Base-by-base conservation (phyloP, 2,888 invertebrate genomes). In the Ceramica pisi region DNA sequence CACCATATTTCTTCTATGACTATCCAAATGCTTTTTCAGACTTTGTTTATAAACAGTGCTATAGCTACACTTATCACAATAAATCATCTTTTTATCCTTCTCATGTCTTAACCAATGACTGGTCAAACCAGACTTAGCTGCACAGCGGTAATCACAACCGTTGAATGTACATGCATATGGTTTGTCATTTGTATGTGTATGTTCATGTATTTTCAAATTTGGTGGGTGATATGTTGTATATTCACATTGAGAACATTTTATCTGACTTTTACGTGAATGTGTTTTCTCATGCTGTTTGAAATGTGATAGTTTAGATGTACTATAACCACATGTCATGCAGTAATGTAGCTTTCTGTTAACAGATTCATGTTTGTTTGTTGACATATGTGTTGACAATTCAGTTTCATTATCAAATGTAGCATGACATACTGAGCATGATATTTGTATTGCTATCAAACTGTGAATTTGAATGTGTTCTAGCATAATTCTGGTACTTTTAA, bases 51-150 rank as follows among this genome's bases (percentile, higher is more conserved):
- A 92, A 1, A 92, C 87, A 31, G 92, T 92, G 48, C 82, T 87
- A 65, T 92, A 92, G 66, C 80, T 87, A 71, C 92, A 92, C 77
- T 89, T 89, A 76, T 92, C 92, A 87, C 92, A 92, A 57, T 87
- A 90, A 12, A 90, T 44, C 80, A 87, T 84, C 68, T 91, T 86
- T n/a, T 81, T 77, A 5, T 84, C 77, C 1, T 85, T 89, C 57
- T 86, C 75, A 82, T 92, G 92, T 75, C 87, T 89, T 9, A 91
- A 67, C 51, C 75, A 53, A 73, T 92, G 92, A 68, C 89, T 91
- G n/a, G 73, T 78, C 10, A 92, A 78, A 0, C 87, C 90, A 5
- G 92, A 87, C 62, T 85, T 87, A 0, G 91, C 80, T 19, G 85
- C 53, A 67, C 85, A 82, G 0, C 61, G 69, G 26, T 83, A 83